Evolutionary conservation across 2,113 vertebrate genomes (phyloP).

Genomic region (Cavia porcellus): DNA sequence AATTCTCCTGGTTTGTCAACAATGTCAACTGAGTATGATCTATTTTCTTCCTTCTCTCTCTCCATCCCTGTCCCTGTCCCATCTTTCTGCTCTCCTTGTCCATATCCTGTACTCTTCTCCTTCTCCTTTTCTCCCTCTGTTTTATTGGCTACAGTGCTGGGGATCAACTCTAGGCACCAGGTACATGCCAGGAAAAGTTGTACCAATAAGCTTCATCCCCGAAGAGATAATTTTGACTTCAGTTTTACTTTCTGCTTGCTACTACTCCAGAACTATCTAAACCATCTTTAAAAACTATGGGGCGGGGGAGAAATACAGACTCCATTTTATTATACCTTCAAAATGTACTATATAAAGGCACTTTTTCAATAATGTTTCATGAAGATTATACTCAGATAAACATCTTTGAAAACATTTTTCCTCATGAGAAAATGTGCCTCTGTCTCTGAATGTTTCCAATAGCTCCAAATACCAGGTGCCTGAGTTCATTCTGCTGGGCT

Average conservation of each 20-base stretch:
- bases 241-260: not conserved
- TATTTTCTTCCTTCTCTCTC: too few relatives aligned
- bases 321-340: not conserved
- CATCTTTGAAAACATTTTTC: not conserved
- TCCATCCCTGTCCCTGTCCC: too few relatives aligned
- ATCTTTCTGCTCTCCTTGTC: too few relatives aligned
- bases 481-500: constrained; percentile 60
- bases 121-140: too few relatives aligned
- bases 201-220: not conserved
- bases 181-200: not conserved
- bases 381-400: not conserved
- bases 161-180: not conserved
- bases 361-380: not conserved
- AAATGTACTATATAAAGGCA: not conserved
- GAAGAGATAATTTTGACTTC: not conserved
- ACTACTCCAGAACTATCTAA: not conserved
- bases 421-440: constrained; percentile 31
- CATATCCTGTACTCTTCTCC: too few relatives aligned
- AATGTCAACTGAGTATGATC: not conserved
- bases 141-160: not conserved
- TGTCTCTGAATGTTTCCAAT: not conserved
- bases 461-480: constrained; percentile 58
- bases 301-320: not conserved
- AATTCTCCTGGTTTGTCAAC: not conserved
- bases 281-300: not conserved